Base-by-base conservation (phyloP, 2,113 vertebrate genomes). In the Periophthalmodon schlosseri region DNA sequence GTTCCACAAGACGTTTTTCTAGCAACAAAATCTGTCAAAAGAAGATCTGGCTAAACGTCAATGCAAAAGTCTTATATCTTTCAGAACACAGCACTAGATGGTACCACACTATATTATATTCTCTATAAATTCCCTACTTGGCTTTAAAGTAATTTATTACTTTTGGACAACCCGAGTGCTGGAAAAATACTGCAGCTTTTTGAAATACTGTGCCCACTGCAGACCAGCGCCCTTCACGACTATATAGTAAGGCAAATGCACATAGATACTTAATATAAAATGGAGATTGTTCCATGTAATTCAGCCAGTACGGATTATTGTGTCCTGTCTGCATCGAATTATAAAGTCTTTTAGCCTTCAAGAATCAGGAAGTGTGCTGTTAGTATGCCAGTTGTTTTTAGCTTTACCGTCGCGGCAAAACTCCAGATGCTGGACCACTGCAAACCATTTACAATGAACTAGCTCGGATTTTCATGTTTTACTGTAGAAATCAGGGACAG, bases 1-100 rank as follows among this genome's bases (percentile, higher is more conserved):
- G 8, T 9, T 2, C 16, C 50, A 18, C 20, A 11, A 21, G 10
- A 44, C 36, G 9, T 10, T 2, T 44, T 44, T 44, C 39, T 44
- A 44, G 28, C 28, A 44, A 44, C 8, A 44, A 10, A 44, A 44
- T 44, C 39, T 44, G 39, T 44, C 5, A 9, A 52, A 52, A 50
- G 15, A 16, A 50, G 49, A 18, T 3, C 10, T 57, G 75, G 20
- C 47, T 52, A 58, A 77, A 44, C 72, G 11, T 13, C 61, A 79
- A 82, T 81, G 72, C 81, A 49, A 75, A 63, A 64, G 28, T 77
- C 72, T 61, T n/a, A 77, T 77, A 74, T 84, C 66, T 76, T 70
- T 52, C 60, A 18, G 23, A 71, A 52, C 60, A 78, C 60, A 76
- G 61, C 52, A 69, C 63, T 24, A 0, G 64, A 11, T 47, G 46